phyloP scores from a whole-genome alignment of 2,888 invertebrate genomes.

The Tipula vernalis region DNA sequence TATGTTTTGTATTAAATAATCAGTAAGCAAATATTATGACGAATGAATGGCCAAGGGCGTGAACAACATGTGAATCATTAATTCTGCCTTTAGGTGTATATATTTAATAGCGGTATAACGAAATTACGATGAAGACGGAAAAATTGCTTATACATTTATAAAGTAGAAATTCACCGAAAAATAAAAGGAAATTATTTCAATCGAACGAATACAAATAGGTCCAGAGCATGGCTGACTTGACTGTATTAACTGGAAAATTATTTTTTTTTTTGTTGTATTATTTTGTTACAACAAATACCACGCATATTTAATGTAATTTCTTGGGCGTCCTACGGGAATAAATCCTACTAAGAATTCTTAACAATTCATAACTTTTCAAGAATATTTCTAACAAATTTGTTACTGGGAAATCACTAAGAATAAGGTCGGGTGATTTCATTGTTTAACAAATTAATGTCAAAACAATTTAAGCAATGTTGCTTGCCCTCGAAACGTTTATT shows the following conservation, averaged over 20 bases:
- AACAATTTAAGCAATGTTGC: not conserved
- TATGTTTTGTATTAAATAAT: not conserved
- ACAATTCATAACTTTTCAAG: not conserved
- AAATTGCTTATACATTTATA: not conserved
- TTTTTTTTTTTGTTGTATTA: not conserved
- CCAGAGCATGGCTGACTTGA: not conserved
- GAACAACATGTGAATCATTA: not conserved
- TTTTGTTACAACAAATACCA: not conserved
- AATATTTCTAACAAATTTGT: not conserved
- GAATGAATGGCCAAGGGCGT: not conserved
- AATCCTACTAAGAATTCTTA: not conserved
- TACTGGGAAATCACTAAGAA: not conserved
- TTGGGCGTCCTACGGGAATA: not conserved
- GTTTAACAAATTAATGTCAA: not conserved
- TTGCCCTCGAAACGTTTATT: not conserved
- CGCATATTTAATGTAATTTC: not conserved
- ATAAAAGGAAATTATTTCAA: not conserved
- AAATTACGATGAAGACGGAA: too few species aligned
- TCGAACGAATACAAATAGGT: not conserved
- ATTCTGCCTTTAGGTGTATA: not conserved
- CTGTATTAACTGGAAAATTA: not conserved
- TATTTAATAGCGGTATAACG: not conserved
- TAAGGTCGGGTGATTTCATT: not conserved
- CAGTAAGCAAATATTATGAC: not conserved
- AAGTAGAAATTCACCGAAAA: not conserved